phyloP scores from a whole-genome alignment of 1,140 invertebrate species.

The Belonocnema kinseyi region DNA sequence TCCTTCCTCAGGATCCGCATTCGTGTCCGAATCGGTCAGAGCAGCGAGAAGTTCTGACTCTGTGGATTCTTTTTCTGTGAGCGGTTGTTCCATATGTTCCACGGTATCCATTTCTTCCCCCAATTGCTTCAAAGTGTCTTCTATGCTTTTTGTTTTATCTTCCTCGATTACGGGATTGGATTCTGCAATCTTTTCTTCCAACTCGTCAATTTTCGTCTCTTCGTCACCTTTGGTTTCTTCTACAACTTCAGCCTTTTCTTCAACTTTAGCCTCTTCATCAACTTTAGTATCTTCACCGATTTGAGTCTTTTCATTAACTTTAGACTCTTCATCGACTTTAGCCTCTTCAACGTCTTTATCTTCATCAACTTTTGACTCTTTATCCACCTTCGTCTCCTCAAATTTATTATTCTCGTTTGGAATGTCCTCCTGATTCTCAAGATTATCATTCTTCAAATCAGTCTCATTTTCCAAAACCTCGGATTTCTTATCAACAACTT shows the following conservation, averaged over 20 bases:
- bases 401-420: not conserved
- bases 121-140: slow-evolving; percentile 5
- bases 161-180: no score
- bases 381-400: slow-evolving; percentile 1
- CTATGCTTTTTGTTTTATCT: not conserved
- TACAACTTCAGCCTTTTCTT: slow-evolving; percentile 11
- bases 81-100: not conserved
- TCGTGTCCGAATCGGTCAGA: slow-evolving; percentile 12
- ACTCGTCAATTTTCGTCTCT: slow-evolving; percentile 7
- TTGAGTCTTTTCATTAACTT: not conserved
- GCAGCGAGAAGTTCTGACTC: slow-evolving; percentile 8
- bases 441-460: slow-evolving; percentile 44
- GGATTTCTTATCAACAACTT: not conserved
- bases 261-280: slow-evolving; percentile 10
- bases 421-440: slow-evolving; percentile 1
- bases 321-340: not conserved
- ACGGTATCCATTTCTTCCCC: not conserved
- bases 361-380: not conserved
- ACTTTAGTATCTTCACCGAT: slow-evolving; percentile 24
- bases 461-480: no score
- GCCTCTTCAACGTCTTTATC: not conserved
- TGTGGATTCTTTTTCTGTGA: slow-evolving; percentile 11
- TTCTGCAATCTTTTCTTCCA: not conserved
- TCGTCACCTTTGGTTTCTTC: not conserved
- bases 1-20: not conserved